Base-by-base conservation (phyloP, 2,797 vertebrate species). In the Loris lydekkerianus region DNA sequence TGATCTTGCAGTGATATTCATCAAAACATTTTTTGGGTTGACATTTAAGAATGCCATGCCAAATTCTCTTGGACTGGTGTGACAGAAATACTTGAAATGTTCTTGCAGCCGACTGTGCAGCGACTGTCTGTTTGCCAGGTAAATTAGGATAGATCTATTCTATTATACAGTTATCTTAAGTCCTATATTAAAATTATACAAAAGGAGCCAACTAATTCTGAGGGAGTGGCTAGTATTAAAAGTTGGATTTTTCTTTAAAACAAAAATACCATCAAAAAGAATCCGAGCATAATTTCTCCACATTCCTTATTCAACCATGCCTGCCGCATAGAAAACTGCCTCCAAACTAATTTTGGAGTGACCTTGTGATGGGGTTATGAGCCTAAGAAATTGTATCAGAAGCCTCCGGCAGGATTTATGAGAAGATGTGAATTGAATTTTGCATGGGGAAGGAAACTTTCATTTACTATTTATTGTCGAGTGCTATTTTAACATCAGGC, bases 341-440 rank as follows among this genome's bases (percentile, higher is more conserved):
- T 91, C 70, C 83, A 81, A 34, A 88, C 78, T 97, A 82, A 89
- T 95, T 96, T 91, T 77, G 17, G 61, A 69, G 82, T 85, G 96
- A 97, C 94, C 97, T 89, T 94, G 49, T 94, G 95, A 94, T 72
- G 73, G 95, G 96, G 73, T 95, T 94, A 89, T 81, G 84, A 96
- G 93, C 86, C 96, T 91, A 91, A 97, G 95, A 92, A 95, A 97
- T 97, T 97, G 85, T 89, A 95, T 65, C 75, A 1, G 89, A 67
- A 89, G 77, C 86, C 92, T 65, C 82, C 17, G 95, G 69, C 96
- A 89, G 75, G 94, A 89, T 89, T 97, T 97, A 73, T 61, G 81
- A 91, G 92, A 88, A 95, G n/a, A 94, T 78, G 70, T 76, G 87
- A 89, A 96, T 97, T 98, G 92, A 83, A 96, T 98, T 94, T 98